phyloP scores from a whole-genome alignment of 2,888 invertebrate species.

The Noctua comes region DNA sequence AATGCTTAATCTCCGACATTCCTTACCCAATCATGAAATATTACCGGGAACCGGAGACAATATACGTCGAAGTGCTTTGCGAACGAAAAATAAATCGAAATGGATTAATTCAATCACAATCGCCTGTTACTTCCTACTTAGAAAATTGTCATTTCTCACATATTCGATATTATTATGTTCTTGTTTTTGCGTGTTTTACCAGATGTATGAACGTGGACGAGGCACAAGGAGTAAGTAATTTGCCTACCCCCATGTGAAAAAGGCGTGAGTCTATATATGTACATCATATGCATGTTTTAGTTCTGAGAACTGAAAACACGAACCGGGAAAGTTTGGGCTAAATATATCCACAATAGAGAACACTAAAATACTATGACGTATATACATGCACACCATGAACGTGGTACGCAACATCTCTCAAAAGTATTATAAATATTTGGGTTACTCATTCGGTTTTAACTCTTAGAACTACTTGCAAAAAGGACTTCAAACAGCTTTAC shows the following conservation, averaged over 20 bases:
- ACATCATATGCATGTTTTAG: too few relatives aligned
- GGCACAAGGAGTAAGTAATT: too few relatives aligned
- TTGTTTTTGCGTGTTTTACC: too few relatives aligned
- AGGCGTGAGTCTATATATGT: too few relatives aligned
- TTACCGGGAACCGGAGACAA: conserved; percentile 31
- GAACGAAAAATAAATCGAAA: conserved; percentile 14
- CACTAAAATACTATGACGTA: conserved; percentile 3
- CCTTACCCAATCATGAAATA: conserved; percentile 15
- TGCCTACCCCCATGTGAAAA: too few relatives aligned
- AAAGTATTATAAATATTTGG: conserved; percentile 24
- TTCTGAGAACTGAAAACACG: not conserved
- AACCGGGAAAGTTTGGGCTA: not conserved
- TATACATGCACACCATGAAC: not conserved
- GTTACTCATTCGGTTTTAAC: not conserved
- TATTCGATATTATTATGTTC: not conserved
- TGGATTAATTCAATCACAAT: not conserved
- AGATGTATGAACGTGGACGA: too few relatives aligned
- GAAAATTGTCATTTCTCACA: not conserved
- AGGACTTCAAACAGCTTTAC: not conserved
- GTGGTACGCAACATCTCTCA: not conserved
- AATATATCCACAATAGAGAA: conserved; percentile 13
- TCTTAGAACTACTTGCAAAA: not conserved
- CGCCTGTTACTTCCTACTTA: not conserved
- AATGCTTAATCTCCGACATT: conserved; percentile 10
- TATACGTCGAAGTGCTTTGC: not conserved